Percentiles rank a stretch among this genome's conserved stretches.
These are phyloP conservation scores for Neuroscelio doddi DNA, from an alignment of 2,888 invertebrate genomes.

Conservation along the genomic window DNA sequence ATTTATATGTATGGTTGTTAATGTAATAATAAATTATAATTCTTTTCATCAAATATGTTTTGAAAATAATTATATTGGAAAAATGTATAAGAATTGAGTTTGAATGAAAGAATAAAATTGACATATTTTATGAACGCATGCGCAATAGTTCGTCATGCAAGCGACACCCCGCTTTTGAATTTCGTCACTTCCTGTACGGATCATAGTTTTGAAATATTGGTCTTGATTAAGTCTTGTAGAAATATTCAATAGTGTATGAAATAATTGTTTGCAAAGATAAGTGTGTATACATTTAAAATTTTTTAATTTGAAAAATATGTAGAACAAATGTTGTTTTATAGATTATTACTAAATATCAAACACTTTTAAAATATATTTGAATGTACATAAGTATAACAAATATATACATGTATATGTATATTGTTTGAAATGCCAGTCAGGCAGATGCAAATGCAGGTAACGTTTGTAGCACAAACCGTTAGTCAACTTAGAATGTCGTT, in stretches of 20 bases:
- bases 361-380: too few relatives aligned
- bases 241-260: conserved; percentile 16
- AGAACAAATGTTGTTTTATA: too few relatives aligned
- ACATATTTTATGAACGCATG: conserved; percentile 15
- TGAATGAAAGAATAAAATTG: conserved; percentile 5
- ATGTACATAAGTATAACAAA: too few relatives aligned
- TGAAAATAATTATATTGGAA: too few relatives aligned
- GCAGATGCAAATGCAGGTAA: conserved; percentile 35
- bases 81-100: too few relatives aligned
- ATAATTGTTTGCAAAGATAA: conserved; percentile 4
- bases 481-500: conserved; percentile 26
- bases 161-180: conserved; percentile 4
- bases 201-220: conserved; percentile 14
- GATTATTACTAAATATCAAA: too few relatives aligned
- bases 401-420: conserved; percentile 1
- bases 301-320: too few relatives aligned
- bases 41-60: too few relatives aligned
- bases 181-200: conserved; percentile 26
- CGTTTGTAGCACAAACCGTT: conserved; percentile 39
- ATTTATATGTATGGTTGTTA: too few relatives aligned
- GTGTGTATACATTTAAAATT: too few relatives aligned
- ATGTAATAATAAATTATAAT: too few relatives aligned
- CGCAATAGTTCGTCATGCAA: conserved; percentile 8
- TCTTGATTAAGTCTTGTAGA: conserved; percentile 4
- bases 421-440: conserved; percentile 29